Evolutionary conservation across 2,888 invertebrate species (phyloP), one percentile per base, ranked within the genome.

Genomic region (Ptycholaimellus sp.): DNA sequence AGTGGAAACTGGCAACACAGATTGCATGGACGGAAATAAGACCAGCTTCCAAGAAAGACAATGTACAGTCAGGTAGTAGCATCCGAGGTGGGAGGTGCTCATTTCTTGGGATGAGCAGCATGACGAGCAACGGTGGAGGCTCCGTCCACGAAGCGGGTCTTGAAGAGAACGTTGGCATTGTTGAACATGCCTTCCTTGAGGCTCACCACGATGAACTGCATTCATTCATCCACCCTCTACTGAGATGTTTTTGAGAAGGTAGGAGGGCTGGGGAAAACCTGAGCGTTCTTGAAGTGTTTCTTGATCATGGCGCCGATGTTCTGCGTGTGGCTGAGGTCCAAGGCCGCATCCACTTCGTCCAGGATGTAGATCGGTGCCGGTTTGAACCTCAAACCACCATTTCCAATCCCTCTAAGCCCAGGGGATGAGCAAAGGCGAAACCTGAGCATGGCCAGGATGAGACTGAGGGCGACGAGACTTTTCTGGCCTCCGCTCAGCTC

Each of bases 161-260:
- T 74, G 66, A 81, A 96, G 38, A 96, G 62, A 19, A 93, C 87
- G 63, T 96, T 93, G 1, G 96, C 93, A 64, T 96, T 90, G 64
- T 80, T 85, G 66, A 93, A 96, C 83, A 96, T 93, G 21, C 93
- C 93, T 60, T 96, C 90, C 58, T 96, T 96, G 32, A 96, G 68
- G 0, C 93, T 93, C 1, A 96, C 96, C 44, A 96, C 76, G 49
- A 96, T 78, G 62, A 96, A 96, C 74, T 93, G 41, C 35, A 48
- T 40, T 9, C 4, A 31, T 18, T 7, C 19, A 13, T 28, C n/a
- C 9, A 19, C 13, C n/a, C 17, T 33, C 7, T 32, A 19, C 2
- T 25, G 13, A 2, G 19, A 17, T 34, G 14, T 17, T 33, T 40
- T 49, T 28, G n/a, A 16, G 14, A 2, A n/a, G 7, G 3, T 23